Evolutionary conservation across 2,888 invertebrate species (phyloP).

Genomic region (Rhagonycha lutea): DNA sequence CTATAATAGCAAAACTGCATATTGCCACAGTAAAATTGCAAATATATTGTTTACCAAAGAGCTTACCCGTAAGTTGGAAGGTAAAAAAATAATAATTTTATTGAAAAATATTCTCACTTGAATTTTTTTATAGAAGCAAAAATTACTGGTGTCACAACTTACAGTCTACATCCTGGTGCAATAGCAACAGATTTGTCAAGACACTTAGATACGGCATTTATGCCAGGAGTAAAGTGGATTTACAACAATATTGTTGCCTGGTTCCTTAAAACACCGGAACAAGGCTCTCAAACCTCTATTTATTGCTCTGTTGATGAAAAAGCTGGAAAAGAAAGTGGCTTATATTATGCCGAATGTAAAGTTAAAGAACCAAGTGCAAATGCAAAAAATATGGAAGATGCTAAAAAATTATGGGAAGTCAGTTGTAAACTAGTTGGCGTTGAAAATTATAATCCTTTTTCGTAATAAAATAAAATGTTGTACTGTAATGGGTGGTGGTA

Average conservation of each 20-base stretch:
- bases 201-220: constrained; percentile 56
- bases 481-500: not conserved
- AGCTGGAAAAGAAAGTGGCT: constrained; percentile 63
- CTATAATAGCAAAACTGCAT: constrained; percentile 70
- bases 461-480: not conserved
- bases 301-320: constrained; percentile 73
- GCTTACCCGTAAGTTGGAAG: constrained; percentile 60
- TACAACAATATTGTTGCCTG: constrained; percentile 52
- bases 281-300: constrained; percentile 77
- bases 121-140: constrained; percentile 41
- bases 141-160: constrained; percentile 63
- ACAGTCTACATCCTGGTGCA: constrained; percentile 75
- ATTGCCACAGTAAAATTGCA: constrained; percentile 78
- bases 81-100: no score
- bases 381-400: constrained; percentile 60
- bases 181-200: constrained; percentile 77
- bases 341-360: constrained; percentile 64
- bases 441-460: constrained; percentile 54
- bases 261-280: constrained; percentile 63
- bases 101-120: not conserved
- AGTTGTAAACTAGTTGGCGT: constrained; percentile 60
- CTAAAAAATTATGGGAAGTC: no score
- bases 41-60: constrained; percentile 76
- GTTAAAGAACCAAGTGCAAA: constrained; percentile 56
- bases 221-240: constrained; percentile 57